phyloP scores from a whole-genome alignment of 2,113 vertebrate species.

The Psophia crepitans region DNA sequence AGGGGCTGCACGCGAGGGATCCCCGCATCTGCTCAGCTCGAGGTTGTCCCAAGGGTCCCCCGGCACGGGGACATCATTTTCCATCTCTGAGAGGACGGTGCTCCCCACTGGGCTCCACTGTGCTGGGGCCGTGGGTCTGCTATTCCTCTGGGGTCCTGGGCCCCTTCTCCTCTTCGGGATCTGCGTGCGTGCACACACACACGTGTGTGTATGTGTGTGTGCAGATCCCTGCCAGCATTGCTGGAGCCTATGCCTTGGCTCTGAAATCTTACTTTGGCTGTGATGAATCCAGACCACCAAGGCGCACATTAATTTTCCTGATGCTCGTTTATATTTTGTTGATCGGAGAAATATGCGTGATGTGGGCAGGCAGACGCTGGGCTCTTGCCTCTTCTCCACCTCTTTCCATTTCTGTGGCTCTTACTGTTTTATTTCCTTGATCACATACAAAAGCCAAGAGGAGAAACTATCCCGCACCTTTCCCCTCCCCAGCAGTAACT shows the following conservation, averaged over 20 bases:
- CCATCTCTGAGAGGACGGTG: neutral
- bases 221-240: conserved; percentile 54
- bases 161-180: neutral
- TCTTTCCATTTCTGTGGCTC: conserved; percentile 58
- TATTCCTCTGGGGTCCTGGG: neutral
- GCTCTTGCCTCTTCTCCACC: conserved; percentile 23
- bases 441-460: conserved; percentile 39
- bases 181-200: neutral
- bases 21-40: fast-evolving
- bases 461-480: conserved; percentile 42
- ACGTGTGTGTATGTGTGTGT: neutral
- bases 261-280: conserved; percentile 50
- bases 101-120: neutral
- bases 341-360: conserved; percentile 69
- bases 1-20: neutral
- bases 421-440: conserved; percentile 59
- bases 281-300: conserved; percentile 75
- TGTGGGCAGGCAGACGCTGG: conserved; percentile 62
- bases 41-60: neutral
- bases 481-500: neutral
- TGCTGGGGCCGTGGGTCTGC: neutral
- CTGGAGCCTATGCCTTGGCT: conserved; percentile 58
- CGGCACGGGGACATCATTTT: neutral
- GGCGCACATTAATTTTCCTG: conserved; percentile 74
- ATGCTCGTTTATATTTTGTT: conserved; percentile 76